Conservation (phyloP, 2,888 invertebrate species). For the Cephalotes varians region DNA sequence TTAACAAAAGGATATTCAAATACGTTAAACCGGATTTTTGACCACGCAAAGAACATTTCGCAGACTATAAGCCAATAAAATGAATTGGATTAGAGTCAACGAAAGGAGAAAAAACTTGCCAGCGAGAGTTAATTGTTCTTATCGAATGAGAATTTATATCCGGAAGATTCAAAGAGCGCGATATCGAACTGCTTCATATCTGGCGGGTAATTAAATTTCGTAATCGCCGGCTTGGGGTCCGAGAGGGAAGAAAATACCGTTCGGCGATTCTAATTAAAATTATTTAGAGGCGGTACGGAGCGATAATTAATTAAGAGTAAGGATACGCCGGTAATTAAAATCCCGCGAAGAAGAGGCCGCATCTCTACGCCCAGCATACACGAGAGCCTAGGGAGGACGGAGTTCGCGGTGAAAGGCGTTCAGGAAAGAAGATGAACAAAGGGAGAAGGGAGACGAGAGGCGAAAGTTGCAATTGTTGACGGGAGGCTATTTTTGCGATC, state of each 20-base stretch:
- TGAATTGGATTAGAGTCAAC: conserved; percentile 6
- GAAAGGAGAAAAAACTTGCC: background rate
- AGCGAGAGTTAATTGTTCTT: conserved; percentile 50
- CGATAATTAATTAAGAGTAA: conserved; percentile 82
- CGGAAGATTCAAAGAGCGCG: conserved; percentile 39
- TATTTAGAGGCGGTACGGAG: conserved; percentile 78
- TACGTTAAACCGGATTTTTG: conserved; percentile 47
- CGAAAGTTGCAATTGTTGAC: conserved; percentile 30
- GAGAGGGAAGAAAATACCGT: conserved; percentile 48
- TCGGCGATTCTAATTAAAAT: conserved; percentile 82
- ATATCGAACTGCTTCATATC: conserved; percentile 63
- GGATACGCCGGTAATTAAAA: conserved; percentile 83
- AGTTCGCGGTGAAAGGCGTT: conserved; percentile 38
- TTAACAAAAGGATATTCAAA: conserved; percentile 42
- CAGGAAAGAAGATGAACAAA: conserved; percentile 31
- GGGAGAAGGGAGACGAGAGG: background rate
- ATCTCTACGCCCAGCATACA: conserved; percentile 17
- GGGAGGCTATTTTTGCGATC: conserved; percentile 62
- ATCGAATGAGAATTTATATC: conserved; percentile 29
- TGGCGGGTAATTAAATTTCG: conserved; percentile 78
- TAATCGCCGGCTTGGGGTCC: conserved; percentile 69
- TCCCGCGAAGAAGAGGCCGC: conserved; percentile 73
- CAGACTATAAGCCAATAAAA: conserved; percentile 10
- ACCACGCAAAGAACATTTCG: background rate
- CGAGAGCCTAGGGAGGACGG: conserved; percentile 33